Percentiles rank a stretch among this genome's conserved stretches.
Conservation (phyloP, 2,888 invertebrate genomes). For the Drosophila neonasuta region DNA sequence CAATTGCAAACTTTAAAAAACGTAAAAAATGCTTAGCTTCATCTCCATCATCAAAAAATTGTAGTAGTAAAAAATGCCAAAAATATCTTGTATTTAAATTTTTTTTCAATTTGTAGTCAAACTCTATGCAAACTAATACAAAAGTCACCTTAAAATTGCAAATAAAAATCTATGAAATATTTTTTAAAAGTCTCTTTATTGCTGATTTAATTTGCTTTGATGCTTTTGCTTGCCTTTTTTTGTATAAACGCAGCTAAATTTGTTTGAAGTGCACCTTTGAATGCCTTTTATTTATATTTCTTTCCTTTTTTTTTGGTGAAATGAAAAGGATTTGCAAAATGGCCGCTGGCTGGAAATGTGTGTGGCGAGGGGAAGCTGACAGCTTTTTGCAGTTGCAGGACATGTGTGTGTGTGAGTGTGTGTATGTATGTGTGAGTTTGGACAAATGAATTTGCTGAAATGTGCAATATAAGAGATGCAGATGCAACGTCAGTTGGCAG, state of each 20-base stretch:
- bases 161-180: not conserved
- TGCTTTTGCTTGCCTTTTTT: not conserved
- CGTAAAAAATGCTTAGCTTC: too few species aligned
- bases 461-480: constrained; percentile 54
- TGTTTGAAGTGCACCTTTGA: constrained; percentile 7
- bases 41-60: too few species aligned
- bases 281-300: not conserved
- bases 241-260: not conserved
- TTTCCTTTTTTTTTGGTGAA: not conserved
- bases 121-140: too few species aligned
- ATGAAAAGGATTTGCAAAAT: constrained; percentile 26
- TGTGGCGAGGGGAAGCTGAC: constrained; percentile 19
- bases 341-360: constrained; percentile 27
- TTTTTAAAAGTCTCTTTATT: not conserved
- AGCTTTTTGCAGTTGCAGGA: constrained; percentile 26
- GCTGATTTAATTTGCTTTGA: not conserved
- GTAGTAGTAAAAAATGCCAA: too few species aligned
- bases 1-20: too few species aligned
- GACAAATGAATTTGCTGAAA: constrained; percentile 54
- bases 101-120: too few species aligned
- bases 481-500: not conserved
- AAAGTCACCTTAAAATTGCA: too few species aligned
- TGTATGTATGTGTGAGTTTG: not conserved
- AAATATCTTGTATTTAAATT: too few species aligned
- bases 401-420: not conserved